Conservation (phyloP, 1,140 invertebrate genomes). For the Agraylea sexmaculata region DNA sequence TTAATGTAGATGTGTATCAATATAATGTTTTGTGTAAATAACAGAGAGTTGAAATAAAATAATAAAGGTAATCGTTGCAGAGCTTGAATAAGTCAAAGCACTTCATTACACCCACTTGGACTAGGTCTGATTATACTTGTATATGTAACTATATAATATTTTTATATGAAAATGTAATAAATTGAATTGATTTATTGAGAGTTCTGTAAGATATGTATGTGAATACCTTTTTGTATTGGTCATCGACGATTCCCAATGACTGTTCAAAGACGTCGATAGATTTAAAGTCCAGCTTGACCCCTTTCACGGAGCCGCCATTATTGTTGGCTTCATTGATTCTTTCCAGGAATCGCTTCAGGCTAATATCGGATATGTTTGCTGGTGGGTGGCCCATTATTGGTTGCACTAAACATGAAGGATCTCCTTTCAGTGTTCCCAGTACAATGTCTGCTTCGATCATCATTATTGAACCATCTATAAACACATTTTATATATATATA, state of each 20-base stretch:
- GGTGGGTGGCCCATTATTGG: conserved; percentile 86
- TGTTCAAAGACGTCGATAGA: conserved; percentile 61
- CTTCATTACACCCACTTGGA: no score
- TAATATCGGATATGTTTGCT: conserved; percentile 56
- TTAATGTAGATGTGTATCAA: no score
- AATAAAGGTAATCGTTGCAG: no score
- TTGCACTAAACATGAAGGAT: conserved; percentile 30
- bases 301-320: conserved; percentile 28
- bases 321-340: conserved; percentile 41
- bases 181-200: conserved; percentile 7
- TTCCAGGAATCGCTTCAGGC: conserved; percentile 59
- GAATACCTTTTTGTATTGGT: conserved; percentile 33
- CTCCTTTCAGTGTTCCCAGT: conserved; percentile 46
- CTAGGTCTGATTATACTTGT: no score
- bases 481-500: conserved; percentile 5
- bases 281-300: conserved; percentile 85
- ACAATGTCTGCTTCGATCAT: conserved; percentile 85
- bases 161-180: no score
- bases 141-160: no score
- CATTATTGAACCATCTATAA: conserved; percentile 47
- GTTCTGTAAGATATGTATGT: conserved; percentile 7
- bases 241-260: conserved; percentile 45
- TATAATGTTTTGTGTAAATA: no score
- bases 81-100: no score
- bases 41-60: no score